Evolutionary conservation across 2,797 vertebrate species (phyloP).

Genomic region (Lutjanus campechanus): DNA sequence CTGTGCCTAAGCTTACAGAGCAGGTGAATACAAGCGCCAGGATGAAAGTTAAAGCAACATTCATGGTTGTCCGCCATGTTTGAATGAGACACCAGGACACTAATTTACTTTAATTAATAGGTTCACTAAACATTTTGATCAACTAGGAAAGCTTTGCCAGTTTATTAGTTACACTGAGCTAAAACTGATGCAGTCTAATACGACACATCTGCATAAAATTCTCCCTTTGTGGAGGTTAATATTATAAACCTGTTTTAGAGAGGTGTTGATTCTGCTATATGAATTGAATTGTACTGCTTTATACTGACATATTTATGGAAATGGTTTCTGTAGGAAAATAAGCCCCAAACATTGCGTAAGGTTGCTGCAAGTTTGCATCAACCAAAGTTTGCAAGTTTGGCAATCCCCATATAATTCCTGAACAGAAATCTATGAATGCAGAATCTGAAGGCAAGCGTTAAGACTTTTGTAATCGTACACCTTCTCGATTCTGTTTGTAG

Average conservation of each 20-base stretch:
- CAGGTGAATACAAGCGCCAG: background rate
- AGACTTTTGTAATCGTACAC: too few species aligned
- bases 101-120: background rate
- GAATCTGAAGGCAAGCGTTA: too few species aligned
- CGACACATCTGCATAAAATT: background rate
- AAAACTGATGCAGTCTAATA: too few species aligned
- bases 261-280: background rate
- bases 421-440: too few species aligned
- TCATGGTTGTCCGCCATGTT: background rate
- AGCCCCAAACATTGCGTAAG: too few species aligned
- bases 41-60: background rate
- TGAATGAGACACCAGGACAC: background rate
- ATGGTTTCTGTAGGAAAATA: too few species aligned
- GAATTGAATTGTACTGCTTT: background rate
- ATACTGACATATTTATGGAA: too few species aligned
- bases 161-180: too few species aligned
- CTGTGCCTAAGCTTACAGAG: background rate
- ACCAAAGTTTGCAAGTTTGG: background rate
- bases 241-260: background rate
- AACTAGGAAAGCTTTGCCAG: too few species aligned
- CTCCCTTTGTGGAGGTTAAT: background rate
- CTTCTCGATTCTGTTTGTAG: too few species aligned
- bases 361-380: background rate
- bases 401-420: too few species aligned
- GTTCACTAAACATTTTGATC: background rate